Evolutionary conservation across 2,113 vertebrate species (phyloP), one percentile per base, ranked within the genome.

Genomic region (Australoheros scitulus): DNA sequence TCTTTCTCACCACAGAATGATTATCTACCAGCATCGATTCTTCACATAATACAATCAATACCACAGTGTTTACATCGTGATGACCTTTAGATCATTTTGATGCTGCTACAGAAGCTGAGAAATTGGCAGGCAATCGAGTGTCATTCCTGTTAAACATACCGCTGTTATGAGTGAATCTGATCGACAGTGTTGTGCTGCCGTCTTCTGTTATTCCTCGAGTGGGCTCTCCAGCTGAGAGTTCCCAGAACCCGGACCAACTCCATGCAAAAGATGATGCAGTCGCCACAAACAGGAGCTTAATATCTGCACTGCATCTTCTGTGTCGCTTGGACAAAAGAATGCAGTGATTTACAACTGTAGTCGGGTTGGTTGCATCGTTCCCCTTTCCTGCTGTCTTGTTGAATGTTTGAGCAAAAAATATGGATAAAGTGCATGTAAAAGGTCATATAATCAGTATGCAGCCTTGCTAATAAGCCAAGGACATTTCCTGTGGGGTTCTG

Each of bases 21-120:
- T 85, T 32, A 41, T 70, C 63, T n/a, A 60, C 68, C 68, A 72
- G 68, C 68, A 14, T 72, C 11, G 17, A 52, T 72, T 26, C 68
- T 26, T 72, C 26, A 47, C 68, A 55, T 72, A n/a, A 72, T 72
- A 55, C 84, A 89, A 85, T 81, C 74, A 61, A 55, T 65, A 78
- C 63, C 65, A 76, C 76, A 79, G 70, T 86, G 86, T 90, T 91
- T 86, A 83, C 86, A 86, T 80, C 1, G 26, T 47, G 61, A 80
- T 84, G 13, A 77, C 77, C 43, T 60, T 63, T 18, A 2, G 58
- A 65, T 86, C 41, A 18, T 57, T 64, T 52, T 72, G 13, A 75
- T 78, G 81, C 61, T 74, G 76, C 84, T 81, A 20, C 68, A 70
- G 61, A 70, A 52, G 50, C 59, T 80, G 70, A 77, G 58, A 43